Percentiles rank a stretch among this genome's conserved stretches.
phyloP scores from a whole-genome alignment of 2,113 vertebrate species.

The Siphamia tubifer region DNA sequence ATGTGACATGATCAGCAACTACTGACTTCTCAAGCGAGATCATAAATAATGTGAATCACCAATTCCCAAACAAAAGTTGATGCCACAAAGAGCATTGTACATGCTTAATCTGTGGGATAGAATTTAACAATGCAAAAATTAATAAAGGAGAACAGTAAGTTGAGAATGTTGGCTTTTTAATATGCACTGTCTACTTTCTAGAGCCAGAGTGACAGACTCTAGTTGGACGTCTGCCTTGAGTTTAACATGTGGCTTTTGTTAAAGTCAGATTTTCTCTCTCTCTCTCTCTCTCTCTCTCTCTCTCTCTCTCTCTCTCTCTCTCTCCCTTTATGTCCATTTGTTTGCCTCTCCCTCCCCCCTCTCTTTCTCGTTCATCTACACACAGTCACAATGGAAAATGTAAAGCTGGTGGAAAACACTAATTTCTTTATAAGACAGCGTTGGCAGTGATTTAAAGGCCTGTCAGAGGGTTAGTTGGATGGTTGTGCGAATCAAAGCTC shows the following conservation, averaged over 20 bases:
- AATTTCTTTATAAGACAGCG: conserved; percentile 45
- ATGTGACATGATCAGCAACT: background rate
- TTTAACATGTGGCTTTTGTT: conserved; percentile 82
- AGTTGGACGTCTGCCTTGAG: conserved; percentile 55
- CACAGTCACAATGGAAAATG: conserved; percentile 56
- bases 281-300: background rate
- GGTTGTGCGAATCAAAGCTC: conserved; percentile 20
- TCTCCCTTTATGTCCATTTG: conserved; percentile 27
- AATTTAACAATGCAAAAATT: background rate
- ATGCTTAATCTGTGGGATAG: no score
- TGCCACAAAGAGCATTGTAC: background rate
- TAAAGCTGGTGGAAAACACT: conserved; percentile 70
- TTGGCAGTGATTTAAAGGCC: conserved; percentile 32
- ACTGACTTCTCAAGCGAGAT: background rate
- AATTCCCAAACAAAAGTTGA: conserved; percentile 6
- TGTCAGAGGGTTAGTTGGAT: conserved; percentile 12
- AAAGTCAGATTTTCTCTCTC: conserved; percentile 53
- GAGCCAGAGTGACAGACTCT: conserved; percentile 27
- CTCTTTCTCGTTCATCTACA: conserved; percentile 29
- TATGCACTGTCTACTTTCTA: conserved; percentile 16
- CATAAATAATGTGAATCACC: background rate
- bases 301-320: conserved; percentile 28
- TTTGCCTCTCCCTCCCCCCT: conserved; percentile 32
- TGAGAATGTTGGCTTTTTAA: no score
- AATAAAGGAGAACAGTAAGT: background rate